Percentiles rank a stretch among this genome's conserved stretches.
These are phyloP conservation scores for Drosophila nigrodunni DNA, from an alignment of 1,140 invertebrate species.

Conservation along the genomic window DNA sequence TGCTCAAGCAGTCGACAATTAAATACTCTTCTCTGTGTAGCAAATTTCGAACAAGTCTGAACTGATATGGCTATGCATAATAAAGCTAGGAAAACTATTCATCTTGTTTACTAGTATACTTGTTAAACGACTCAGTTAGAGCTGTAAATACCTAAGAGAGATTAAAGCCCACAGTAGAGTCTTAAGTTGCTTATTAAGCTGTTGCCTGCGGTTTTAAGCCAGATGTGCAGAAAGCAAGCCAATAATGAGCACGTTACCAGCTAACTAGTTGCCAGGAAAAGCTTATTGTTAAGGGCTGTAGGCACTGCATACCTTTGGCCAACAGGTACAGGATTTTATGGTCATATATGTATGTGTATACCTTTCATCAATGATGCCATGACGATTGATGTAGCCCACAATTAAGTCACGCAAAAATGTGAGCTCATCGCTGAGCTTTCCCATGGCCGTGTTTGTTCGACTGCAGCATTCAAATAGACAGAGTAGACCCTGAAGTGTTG, in stretches of 20 bases:
- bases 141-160: too few relatives aligned
- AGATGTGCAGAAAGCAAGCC: background rate
- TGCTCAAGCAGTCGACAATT: background rate
- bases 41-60: too few relatives aligned
- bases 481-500: conserved; percentile 90
- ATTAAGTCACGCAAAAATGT: conserved; percentile 87
- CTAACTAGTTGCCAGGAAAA: conserved; percentile 7
- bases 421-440: conserved; percentile 86
- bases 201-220: background rate
- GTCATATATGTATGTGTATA: conserved; percentile 46
- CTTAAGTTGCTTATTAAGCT: background rate
- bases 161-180: background rate
- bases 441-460: conserved; percentile 86
- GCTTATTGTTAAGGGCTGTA: conserved; percentile 14
- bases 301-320: conserved; percentile 2
- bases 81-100: too few relatives aligned
- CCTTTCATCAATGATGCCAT: conserved; percentile 87
- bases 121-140: too few relatives aligned
- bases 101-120: too few relatives aligned
- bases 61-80: too few relatives aligned
- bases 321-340: background rate
- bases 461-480: conserved; percentile 90
- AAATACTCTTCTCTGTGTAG: background rate
- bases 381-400: conserved; percentile 89
- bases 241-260: conserved; percentile 7